Evolutionary conservation across 1,140 invertebrate genomes (phyloP), one percentile per base, ranked within the genome.

Genomic region (Helicorthomorpha holstii): DNA sequence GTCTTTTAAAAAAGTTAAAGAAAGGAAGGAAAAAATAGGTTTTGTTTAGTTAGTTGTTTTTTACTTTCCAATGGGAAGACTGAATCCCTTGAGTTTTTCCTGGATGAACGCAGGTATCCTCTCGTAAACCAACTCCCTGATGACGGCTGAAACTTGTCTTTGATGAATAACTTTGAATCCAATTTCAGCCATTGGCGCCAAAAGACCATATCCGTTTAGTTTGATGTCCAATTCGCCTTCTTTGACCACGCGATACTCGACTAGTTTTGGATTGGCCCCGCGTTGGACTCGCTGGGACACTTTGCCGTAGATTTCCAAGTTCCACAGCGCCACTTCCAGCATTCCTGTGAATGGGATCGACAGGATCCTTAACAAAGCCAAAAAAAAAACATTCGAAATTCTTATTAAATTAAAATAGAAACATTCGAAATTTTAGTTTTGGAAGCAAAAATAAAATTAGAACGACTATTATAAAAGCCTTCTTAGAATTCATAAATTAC

Each of bases 151-250:
- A 46, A 46, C 21, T 7, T 7, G 7, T 21, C 44, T 4, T 22
- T 25, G 44, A 7, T 7, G 7, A 7, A 46, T 12, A 7, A 46
- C 7, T 19, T 46, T 46, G 44, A 46, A 46, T 7, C 7, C 44
- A 46, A 46, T 46, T 22, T 46, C 44, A 10, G 44, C 19, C 19
- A 46, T 19, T 46, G 44, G 44, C 12, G 44, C 44, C 44, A 46
- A 46, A 25, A 46, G 44, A 19, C 44, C 44, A 46, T 21, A 46
- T 4, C 44, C 44, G 19, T 46, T 46, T 7, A 46, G 44, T 7
- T 7, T 7, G 7, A 46, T 25, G 19, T 46, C 44, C 19, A 46
- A 22, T 7, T 46, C 44, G 4, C 44, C 44, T 46, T 46, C 44
- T 25, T 22, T 7, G 7, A 25, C 7, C 25, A 46, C 44, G 7